Conservation (phyloP, 2,113 vertebrate species). For the Illadopsis cleaveri region DNA sequence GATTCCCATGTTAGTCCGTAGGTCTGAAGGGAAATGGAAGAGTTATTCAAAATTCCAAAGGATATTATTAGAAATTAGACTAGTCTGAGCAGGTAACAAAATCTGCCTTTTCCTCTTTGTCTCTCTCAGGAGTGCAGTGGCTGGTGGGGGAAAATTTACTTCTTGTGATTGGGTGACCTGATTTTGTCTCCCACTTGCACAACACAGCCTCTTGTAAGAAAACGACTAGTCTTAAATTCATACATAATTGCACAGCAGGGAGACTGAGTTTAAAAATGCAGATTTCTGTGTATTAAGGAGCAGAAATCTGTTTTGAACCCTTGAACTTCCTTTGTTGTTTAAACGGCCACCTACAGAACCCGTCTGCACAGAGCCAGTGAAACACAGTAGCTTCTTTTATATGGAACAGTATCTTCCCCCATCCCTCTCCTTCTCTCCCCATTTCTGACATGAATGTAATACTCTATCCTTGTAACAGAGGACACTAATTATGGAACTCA, state of each 20-base stretch:
- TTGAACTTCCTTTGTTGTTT: constrained; percentile 79
- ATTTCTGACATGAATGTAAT: constrained; percentile 58
- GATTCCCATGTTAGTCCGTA: background rate
- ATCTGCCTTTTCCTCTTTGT: background rate
- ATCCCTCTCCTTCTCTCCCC: constrained; percentile 5
- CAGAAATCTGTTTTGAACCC: constrained; percentile 75
- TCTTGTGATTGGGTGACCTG: constrained; percentile 66
- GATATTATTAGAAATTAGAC: constrained; percentile 25
- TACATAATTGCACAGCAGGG: constrained; percentile 75
- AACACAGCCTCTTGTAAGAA: constrained; percentile 51
- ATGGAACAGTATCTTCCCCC: constrained; percentile 49
- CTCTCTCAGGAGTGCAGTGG: constrained; percentile 3
- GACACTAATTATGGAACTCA: constrained; percentile 63
- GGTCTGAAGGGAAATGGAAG: constrained; percentile 1
- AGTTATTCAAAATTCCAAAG: constrained; percentile 22
- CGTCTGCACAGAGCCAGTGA: background rate
- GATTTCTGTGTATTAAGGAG: constrained; percentile 68
- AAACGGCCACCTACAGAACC: constrained; percentile 74
- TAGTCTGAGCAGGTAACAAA: constrained; percentile 33
- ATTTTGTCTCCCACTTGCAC: constrained; percentile 64
- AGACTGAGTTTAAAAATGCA: constrained; percentile 66
- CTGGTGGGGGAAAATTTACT: constrained; percentile 56
- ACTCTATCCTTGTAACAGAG: constrained; percentile 44
- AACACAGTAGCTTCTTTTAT: constrained; percentile 74
- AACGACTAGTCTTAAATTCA: constrained; percentile 64